Conservation (phyloP, 2,888 invertebrate species). For the Thumatha senex region DNA sequence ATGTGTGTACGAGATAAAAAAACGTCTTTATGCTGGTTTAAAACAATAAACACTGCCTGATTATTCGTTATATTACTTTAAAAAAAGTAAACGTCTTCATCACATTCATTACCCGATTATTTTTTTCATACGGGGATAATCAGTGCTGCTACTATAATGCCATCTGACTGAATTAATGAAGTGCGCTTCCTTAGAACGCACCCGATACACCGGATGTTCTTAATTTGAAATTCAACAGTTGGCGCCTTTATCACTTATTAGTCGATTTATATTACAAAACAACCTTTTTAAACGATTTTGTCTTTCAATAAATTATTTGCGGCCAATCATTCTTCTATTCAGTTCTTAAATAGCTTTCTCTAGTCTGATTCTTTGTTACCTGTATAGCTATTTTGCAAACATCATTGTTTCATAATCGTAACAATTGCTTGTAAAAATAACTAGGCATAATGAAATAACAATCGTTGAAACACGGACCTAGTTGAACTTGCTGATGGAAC, state of each 20-base stretch:
- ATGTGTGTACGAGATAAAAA: conserved; percentile 35
- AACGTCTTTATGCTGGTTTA: conserved; percentile 17
- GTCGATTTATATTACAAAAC: conserved; percentile 11
- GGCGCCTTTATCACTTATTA: conserved; percentile 34
- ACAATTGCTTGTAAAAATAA: conserved; percentile 33
- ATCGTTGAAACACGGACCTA: neutral
- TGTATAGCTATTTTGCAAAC: conserved; percentile 23
- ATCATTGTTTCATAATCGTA: conserved; percentile 30
- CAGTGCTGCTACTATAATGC: conserved; percentile 43
- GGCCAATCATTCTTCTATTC: conserved; percentile 7
- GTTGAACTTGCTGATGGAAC: conserved; percentile 15
- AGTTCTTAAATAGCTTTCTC: conserved; percentile 16
- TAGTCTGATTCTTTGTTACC: conserved; percentile 14
- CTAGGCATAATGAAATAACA: conserved; percentile 17
- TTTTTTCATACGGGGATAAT: conserved; percentile 25
- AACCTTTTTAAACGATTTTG: neutral
- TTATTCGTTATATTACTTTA: conserved; percentile 21
- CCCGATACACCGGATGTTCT: conserved; percentile 56
- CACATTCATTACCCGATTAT: conserved; percentile 24
- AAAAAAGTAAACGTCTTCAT: conserved; percentile 24
- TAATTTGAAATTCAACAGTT: conserved; percentile 57
- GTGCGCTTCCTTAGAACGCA: conserved; percentile 57
- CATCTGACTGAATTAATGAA: conserved; percentile 58
- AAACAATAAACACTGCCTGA: conserved; percentile 28
- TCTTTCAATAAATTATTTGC: neutral